Base-by-base conservation (phyloP, 2,797 vertebrate genomes). In the Myotis vivesi region DNA sequence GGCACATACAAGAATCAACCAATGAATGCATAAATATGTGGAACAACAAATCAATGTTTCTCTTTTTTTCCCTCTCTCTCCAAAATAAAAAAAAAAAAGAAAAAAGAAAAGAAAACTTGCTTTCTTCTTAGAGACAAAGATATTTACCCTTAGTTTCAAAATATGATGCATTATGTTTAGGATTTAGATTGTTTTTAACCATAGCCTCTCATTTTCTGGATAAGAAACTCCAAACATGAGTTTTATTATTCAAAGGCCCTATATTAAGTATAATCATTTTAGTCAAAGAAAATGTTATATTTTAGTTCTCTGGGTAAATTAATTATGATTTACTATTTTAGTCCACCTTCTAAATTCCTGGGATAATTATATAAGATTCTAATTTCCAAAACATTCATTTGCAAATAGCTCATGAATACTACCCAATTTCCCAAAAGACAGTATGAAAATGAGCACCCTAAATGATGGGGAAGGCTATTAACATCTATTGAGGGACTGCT, bases 321-420 rank as follows among this genome's bases (percentile, higher is more conserved):
- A 96, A 97, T 97, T 97, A 96, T 89, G 69, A 95, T 96, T 97
- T 97, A 97, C 91, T 96, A 94, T 96, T 95, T 97, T 93, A 95
- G 95, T 53, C 86, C 66, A 96, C 82, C 59, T 97, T 96, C 73
- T 96, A 96, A 96, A 96, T 97, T 97, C 95, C 93, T 96, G 94
- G 85, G 91, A 80, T 96, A 97, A 97, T 96, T 97, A 92, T 88
- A 93, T 68, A 89, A 96, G 86, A 96, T 95, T 97, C 79, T 96
- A 97, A 97, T 97, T 96, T 97, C 79, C 79, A 96, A 96, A 97
- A 96, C 95, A 97, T 96, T 97, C 96, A 97, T 92, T 97, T 97
- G 96, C 96, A 97, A 97, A 97, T 94, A 96, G 92, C 94, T 97
- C 95, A 97, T 97, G 95, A 97, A 97, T 96, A 97, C 92, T 93